Percentiles rank a stretch among this genome's conserved stretches.
These are phyloP conservation scores for Epizoanthus ramosus DNA, from an alignment of 92 coral and sea anemone species.

Conservation along the genomic window DNA sequence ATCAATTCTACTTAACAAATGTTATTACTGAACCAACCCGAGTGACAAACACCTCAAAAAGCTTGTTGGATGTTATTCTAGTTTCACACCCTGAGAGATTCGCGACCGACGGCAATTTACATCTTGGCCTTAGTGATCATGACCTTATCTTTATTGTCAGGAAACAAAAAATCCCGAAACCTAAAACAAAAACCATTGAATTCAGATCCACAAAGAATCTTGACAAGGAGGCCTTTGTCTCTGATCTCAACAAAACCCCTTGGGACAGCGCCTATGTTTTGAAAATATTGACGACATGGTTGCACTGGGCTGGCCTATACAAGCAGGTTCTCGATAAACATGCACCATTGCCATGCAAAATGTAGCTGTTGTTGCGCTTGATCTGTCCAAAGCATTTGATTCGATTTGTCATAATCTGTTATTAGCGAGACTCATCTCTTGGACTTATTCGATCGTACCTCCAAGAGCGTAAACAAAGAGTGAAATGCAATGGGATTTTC, in stretches of 20 bases:
- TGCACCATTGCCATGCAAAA: slow-evolving; percentile 33
- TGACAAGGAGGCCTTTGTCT: slow-evolving; percentile 5
- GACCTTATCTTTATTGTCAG: slow-evolving; percentile 53
- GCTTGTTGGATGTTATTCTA: slow-evolving; percentile 41
- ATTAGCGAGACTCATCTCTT: too few relatives aligned
- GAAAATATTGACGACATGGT: slow-evolving; percentile 1
- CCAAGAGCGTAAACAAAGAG: too few relatives aligned
- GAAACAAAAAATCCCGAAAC: slow-evolving; percentile 44
- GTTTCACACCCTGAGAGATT: slow-evolving; percentile 63
- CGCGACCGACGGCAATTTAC: slow-evolving; percentile 50
- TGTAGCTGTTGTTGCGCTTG: too few relatives aligned
- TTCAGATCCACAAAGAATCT: slow-evolving; percentile 56
- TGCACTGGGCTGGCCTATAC: neutral
- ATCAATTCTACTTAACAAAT: too few relatives aligned
- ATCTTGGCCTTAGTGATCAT: slow-evolving; percentile 55
- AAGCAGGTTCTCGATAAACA: slow-evolving; percentile 41
- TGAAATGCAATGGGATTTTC: slow-evolving; percentile 36
- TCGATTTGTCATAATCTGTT: too few relatives aligned
- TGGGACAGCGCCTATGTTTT: slow-evolving; percentile 42
- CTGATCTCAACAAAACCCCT: slow-evolving; percentile 18
- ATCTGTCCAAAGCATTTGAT: too few relatives aligned
- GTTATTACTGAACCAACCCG: too few relatives aligned
- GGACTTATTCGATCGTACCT: too few relatives aligned
- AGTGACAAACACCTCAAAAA: too few relatives aligned
- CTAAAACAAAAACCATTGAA: slow-evolving; percentile 50